A percentile compares a stretch with the other conserved stretches of the same genome.
Evolutionary conservation across 2,888 invertebrate species (phyloP).

Genomic region (Chromoteleia sp.): DNA sequence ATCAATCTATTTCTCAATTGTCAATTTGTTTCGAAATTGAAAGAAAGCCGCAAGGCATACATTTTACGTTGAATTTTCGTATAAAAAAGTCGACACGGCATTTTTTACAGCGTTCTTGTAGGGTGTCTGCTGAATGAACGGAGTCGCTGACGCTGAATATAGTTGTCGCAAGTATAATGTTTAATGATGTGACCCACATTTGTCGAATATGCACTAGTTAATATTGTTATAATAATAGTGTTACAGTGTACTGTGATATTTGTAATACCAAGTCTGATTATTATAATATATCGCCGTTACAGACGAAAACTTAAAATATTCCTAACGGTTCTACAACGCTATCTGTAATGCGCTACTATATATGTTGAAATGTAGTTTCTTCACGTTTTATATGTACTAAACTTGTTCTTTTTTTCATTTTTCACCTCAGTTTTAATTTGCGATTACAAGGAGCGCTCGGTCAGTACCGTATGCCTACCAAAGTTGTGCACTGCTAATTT

Average conservation of each 20-base stretch:
- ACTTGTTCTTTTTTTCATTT: slow-evolving; percentile 38
- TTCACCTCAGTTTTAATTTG: slow-evolving; percentile 26
- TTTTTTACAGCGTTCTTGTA: slow-evolving; percentile 80
- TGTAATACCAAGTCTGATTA: slow-evolving; percentile 76
- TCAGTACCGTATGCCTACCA: slow-evolving; percentile 70
- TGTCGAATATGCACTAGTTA: slow-evolving; percentile 84
- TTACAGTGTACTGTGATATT: slow-evolving; percentile 84
- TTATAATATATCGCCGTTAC: slow-evolving; percentile 75
- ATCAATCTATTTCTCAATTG: too few species aligned
- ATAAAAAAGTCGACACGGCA: slow-evolving; percentile 9
- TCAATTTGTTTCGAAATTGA: too few species aligned
- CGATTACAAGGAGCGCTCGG: slow-evolving; percentile 68
- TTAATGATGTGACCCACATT: slow-evolving; percentile 84
- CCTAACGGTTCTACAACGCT: slow-evolving; percentile 81
- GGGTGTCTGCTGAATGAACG: slow-evolving; percentile 83
- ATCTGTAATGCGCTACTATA: slow-evolving; percentile 78
- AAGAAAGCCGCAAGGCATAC: too few species aligned
- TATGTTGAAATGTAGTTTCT: slow-evolving; percentile 71
- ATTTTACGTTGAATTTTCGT: too few species aligned
- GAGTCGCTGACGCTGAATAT: slow-evolving; percentile 82
- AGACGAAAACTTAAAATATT: slow-evolving; percentile 81
- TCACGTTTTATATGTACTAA: slow-evolving; percentile 51
- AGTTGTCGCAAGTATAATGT: slow-evolving; percentile 83
- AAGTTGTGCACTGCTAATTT: slow-evolving; percentile 68
- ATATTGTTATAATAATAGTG: slow-evolving; percentile 84